A percentile compares a stretch with the other conserved stretches of the same genome.
These are phyloP conservation scores for Misgurnus mizolepis DNA, from an alignment of 2,113 vertebrate genomes.

Conservation along the genomic window DNA sequence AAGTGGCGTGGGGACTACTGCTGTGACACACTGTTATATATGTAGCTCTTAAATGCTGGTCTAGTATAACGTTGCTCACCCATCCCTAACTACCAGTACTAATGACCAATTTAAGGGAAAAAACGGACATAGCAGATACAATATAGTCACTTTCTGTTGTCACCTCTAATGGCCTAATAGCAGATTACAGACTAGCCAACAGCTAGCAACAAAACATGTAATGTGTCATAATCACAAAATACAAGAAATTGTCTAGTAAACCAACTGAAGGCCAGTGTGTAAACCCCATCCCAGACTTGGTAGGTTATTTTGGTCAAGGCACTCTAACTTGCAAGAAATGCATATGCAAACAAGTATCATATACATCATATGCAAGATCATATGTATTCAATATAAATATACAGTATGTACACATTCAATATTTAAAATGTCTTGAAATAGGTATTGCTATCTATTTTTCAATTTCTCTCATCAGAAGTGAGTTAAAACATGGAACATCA, in stretches of 20 bases:
- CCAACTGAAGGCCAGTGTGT: not conserved
- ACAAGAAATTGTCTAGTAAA: constrained; percentile 20
- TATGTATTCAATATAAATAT: not conserved
- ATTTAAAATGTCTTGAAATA: not conserved
- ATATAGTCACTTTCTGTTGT: not conserved
- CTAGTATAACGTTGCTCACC: not conserved
- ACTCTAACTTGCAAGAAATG: constrained; percentile 3
- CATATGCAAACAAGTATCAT: not conserved
- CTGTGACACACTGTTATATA: not conserved
- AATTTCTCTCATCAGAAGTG: not conserved
- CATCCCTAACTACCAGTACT: not conserved
- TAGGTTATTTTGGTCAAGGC: constrained; percentile 16
- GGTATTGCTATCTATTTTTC: not conserved
- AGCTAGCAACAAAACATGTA: not conserved
- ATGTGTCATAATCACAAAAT: not conserved
- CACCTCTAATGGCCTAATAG: not conserved
- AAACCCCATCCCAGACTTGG: not conserved
- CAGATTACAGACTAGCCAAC: not conserved
- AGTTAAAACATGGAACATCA: not conserved
- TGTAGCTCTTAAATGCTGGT: not conserved
- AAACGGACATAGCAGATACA: not conserved
- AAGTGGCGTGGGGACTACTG: constrained; percentile 18
- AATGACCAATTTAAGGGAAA: not conserved
- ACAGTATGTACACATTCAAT: not conserved
- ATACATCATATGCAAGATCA: not conserved